phyloP scores from a whole-genome alignment of 1,140 invertebrate genomes.

The Helicoverpa zea region DNA sequence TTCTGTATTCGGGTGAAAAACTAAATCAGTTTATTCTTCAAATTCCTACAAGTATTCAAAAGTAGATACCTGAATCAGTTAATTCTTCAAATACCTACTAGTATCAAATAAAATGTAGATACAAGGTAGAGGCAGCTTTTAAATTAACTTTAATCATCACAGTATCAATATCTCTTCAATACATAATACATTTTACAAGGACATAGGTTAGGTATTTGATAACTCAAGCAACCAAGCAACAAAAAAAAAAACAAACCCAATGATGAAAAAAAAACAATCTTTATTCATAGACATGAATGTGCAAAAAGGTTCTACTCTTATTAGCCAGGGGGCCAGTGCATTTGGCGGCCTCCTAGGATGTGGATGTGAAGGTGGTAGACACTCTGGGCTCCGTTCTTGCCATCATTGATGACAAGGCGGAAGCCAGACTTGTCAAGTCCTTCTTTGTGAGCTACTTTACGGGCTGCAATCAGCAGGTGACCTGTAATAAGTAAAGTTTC shows the following conservation, averaged over 20 bases:
- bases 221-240: not conserved
- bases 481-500: constrained; percentile 77
- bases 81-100: too few species aligned
- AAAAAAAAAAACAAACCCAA: constrained; percentile 23
- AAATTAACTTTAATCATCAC: too few species aligned
- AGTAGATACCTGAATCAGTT: too few species aligned
- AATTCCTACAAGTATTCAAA: too few species aligned
- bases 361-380: constrained; percentile 98
- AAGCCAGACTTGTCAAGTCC: constrained; percentile 91
- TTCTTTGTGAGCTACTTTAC: constrained; percentile 92
- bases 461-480: constrained; percentile 93
- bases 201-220: too few species aligned
- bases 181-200: too few species aligned
- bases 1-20: too few species aligned
- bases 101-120: too few species aligned
- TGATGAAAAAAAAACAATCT: constrained; percentile 40
- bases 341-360: constrained; percentile 96
- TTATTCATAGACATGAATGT: constrained; percentile 37
- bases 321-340: constrained; percentile 98
- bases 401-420: constrained; percentile 96
- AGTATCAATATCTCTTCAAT: too few species aligned
- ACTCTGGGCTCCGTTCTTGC: constrained; percentile 80
- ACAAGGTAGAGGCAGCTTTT: too few species aligned
- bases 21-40: too few species aligned
- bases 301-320: constrained; percentile 5